phyloP scores from a whole-genome alignment of 2,888 invertebrate species.

The Himalopsyche anomala region DNA sequence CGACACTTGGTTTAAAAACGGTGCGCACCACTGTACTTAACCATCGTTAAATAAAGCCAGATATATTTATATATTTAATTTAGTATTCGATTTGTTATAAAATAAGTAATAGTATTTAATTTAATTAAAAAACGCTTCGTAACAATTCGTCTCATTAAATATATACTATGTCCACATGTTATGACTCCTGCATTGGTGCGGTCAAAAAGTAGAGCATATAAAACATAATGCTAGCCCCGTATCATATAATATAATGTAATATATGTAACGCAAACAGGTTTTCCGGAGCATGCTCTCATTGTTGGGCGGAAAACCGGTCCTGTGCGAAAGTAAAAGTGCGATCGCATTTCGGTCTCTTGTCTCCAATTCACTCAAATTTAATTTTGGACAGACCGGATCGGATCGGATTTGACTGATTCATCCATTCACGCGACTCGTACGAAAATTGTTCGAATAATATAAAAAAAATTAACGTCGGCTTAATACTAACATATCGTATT shows the following conservation, averaged over 20 bases:
- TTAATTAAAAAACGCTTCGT: too few relatives aligned
- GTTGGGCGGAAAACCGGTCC: constrained; percentile 36
- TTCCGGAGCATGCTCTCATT: constrained; percentile 29
- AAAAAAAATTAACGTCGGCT: too few relatives aligned
- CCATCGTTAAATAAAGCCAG: too few relatives aligned
- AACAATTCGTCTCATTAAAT: constrained; percentile 1
- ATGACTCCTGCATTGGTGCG: constrained; percentile 27
- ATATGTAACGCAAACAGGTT: constrained; percentile 32
- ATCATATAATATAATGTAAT: constrained; percentile 2
- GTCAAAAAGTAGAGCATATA: constrained; percentile 34
- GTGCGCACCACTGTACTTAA: too few relatives aligned
- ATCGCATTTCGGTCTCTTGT: constrained; percentile 29
- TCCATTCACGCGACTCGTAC: background rate
- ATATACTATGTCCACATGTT: background rate
- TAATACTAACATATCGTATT: too few relatives aligned
- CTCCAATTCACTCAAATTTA: constrained; percentile 37
- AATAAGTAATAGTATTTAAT: too few relatives aligned
- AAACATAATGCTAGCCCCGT: constrained; percentile 1
- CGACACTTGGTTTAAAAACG: too few relatives aligned
- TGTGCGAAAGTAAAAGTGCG: constrained; percentile 41
- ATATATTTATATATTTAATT: too few relatives aligned
- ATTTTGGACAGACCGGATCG: constrained; percentile 10
- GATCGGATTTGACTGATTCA: constrained; percentile 14
- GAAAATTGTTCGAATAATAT: too few relatives aligned
- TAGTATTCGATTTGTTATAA: too few relatives aligned